Percentiles rank a stretch among this genome's conserved stretches.
These are phyloP conservation scores for Tragelaphus buxtoni DNA, from an alignment of 2,113 vertebrate genomes.

Conservation along the genomic window DNA sequence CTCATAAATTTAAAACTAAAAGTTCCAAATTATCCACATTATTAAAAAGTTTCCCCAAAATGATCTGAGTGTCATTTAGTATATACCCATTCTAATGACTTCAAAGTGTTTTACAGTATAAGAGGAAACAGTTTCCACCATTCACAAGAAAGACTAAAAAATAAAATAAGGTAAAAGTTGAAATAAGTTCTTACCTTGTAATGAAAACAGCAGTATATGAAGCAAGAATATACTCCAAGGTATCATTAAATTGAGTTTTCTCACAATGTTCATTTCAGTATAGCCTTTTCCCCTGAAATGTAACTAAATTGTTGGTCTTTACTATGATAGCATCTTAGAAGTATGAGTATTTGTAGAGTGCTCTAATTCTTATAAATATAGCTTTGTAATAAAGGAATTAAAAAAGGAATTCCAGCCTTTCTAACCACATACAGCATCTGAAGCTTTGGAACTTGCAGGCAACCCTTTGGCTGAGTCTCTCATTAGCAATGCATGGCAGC, in stretches of 20 bases:
- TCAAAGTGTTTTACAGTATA: background rate
- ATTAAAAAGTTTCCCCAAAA: slow-evolving; percentile 1
- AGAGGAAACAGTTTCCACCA: background rate
- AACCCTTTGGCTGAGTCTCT: slow-evolving; percentile 70
- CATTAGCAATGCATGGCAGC: slow-evolving; percentile 83
- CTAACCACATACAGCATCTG: slow-evolving; percentile 59
- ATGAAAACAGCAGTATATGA: slow-evolving; percentile 84
- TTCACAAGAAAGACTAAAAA: background rate
- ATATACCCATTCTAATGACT: background rate
- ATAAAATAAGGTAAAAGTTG: background rate
- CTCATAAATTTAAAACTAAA: background rate
- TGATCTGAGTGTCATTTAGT: background rate
- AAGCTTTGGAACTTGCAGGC: slow-evolving; percentile 64
- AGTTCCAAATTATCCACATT: background rate
- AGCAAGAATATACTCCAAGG: slow-evolving; percentile 86
- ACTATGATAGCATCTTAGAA: slow-evolving; percentile 88
- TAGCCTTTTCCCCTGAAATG: slow-evolving; percentile 79
- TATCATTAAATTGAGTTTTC: slow-evolving; percentile 91
- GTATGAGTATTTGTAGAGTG: background rate
- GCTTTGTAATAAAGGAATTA: slow-evolving; percentile 17
- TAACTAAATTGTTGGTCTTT: slow-evolving; percentile 71
- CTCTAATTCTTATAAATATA: slow-evolving; percentile 55
- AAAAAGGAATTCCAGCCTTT: slow-evolving; percentile 40
- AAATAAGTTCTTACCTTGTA: slow-evolving; percentile 87
- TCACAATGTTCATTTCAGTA: slow-evolving; percentile 95